Base-by-base conservation (phyloP, 2,888 invertebrate species). In the Timema cristinae region DNA sequence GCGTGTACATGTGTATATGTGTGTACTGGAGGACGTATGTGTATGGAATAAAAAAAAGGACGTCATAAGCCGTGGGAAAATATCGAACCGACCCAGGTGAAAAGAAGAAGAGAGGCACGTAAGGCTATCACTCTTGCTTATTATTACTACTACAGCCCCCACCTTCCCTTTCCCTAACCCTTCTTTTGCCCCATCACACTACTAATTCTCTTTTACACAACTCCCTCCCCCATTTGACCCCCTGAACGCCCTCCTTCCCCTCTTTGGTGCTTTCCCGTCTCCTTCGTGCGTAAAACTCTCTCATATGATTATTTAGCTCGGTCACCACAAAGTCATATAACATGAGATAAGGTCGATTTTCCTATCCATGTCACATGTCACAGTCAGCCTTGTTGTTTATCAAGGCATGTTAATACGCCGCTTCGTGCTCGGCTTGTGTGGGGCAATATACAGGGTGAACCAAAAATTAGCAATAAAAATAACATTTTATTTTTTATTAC, bases 61-160 rank as follows among this genome's bases (percentile, higher is more conserved):
- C 70, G 75, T 73, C 75, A 75, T 72, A 73, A 72, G 67, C 56
- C 75, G 75, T 75, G 75, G 75, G 75, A 75, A 71, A 61, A 11
- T 75, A 75, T 75, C 73, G 75, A 75, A 69, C 73, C 59, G 32
- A 11, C 7, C 7, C 75, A 73, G 73, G 67, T 72, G 73, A 32
- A 13, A 8, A 48, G 54, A 15, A 56, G 63, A 56, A 16, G 70
- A n/a, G 32, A 49, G 56, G 68, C 74, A 72, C 74, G 74, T 74
- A 74, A 74, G 74, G 71, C 70, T 50, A 69, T 69, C 69, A 54
- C 69, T 66, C 70, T 56, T 68, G 66, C 73, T 73, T 68, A 73
- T 73, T 73, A 71, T 73, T 73, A 70, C 67, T 66, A 54, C 61
- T 67, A 32, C 56, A 69, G 50, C 67, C 66, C 47, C 32, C 16